Conservation (phyloP, 2,888 invertebrate genomes). For the Theodoxus fluviatilis region DNA sequence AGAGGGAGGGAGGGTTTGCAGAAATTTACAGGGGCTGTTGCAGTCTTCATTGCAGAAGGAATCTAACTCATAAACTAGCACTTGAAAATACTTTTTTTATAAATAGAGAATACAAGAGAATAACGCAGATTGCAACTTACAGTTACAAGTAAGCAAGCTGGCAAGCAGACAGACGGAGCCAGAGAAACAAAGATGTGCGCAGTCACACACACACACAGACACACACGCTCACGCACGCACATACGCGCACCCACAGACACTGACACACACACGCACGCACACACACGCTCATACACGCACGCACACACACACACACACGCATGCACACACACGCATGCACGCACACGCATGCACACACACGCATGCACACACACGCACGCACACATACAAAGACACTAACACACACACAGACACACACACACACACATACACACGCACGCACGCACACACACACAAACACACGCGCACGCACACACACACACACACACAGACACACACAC, state of each 20-base stretch:
- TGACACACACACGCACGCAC: conserved; percentile 10
- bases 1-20: too few species aligned
- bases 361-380: conserved; percentile 2
- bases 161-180: too few species aligned
- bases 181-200: too few species aligned
- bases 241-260: conserved; percentile 14
- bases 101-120: too few species aligned
- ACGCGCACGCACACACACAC: conserved; percentile 10
- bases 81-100: too few species aligned
- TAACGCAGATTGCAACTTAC: too few species aligned
- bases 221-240: conserved; percentile 12
- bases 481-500: conserved; percentile 16
- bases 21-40: too few species aligned
- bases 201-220: conserved; percentile 2
- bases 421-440: conserved; percentile 1
- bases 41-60: too few species aligned
- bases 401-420: conserved; percentile 6
- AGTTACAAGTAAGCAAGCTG: too few species aligned
- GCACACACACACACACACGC: background rate
- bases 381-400: conserved; percentile 4
- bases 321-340: background rate
- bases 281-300: background rate
- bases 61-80: too few species aligned
- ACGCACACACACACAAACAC: conserved; percentile 12
- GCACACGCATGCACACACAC: background rate